These are phyloP conservation scores for Eupeodes latifasciatus DNA, from an alignment of 2,888 invertebrate genomes.

Conservation along the genomic window DNA sequence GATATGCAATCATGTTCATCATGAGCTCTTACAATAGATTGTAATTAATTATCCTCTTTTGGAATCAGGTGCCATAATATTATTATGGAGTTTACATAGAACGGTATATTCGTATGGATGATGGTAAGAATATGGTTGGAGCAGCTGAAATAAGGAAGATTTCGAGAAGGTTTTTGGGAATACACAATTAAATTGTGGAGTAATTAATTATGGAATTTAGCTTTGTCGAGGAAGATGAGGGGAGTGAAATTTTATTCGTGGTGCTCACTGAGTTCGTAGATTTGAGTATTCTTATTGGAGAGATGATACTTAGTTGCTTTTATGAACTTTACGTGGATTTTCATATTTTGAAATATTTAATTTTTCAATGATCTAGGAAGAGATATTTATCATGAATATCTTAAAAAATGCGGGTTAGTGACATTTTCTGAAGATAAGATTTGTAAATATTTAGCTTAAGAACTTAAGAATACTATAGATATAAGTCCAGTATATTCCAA, in stretches of 20 bases:
- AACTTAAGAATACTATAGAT: too few relatives aligned
- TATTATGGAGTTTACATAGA: conserved; percentile 31
- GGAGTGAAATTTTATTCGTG: not conserved
- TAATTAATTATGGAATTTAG: conserved; percentile 34
- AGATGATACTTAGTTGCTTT: not conserved
- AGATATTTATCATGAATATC: too few relatives aligned
- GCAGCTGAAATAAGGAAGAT: not conserved
- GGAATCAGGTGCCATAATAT: conserved; percentile 57
- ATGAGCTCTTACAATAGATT: conserved; percentile 53
- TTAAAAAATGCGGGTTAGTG: too few relatives aligned
- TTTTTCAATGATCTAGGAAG: too few relatives aligned
- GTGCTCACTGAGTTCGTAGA: not conserved
- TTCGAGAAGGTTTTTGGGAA: not conserved
- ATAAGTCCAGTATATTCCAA: too few relatives aligned
- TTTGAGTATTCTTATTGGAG: not conserved
- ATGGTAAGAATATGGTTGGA: not conserved
- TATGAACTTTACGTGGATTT: not conserved
- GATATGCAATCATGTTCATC: conserved; percentile 69
- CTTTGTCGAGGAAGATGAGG: not conserved
- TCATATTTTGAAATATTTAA: not conserved
- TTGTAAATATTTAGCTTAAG: too few relatives aligned
- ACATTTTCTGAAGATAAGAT: too few relatives aligned
- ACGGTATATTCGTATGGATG: too few relatives aligned
- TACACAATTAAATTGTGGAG: not conserved
- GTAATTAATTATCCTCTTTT: conserved; percentile 68